These are phyloP conservation scores for Cyrtonyx montezumae DNA, from an alignment of 2,113 vertebrate species.

Conservation along the genomic window DNA sequence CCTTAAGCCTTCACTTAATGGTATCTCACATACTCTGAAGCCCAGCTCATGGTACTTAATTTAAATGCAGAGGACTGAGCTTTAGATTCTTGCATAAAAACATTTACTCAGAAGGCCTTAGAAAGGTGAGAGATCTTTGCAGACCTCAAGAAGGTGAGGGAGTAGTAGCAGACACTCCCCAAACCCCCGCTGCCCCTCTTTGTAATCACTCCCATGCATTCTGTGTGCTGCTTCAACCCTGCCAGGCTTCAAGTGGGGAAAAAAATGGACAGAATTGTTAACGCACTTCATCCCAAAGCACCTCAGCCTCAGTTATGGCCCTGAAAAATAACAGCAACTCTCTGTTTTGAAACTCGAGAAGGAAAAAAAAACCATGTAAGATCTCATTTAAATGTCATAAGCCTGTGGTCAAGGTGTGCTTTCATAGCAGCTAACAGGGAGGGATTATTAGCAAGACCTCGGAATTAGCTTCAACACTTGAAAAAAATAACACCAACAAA, in stretches of 20 bases:
- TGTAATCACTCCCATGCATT: neutral
- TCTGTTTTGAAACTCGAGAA: neutral
- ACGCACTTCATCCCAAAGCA: neutral
- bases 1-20: conserved; percentile 28
- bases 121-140: neutral
- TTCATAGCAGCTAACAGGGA: neutral
- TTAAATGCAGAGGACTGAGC: neutral
- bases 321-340: neutral
- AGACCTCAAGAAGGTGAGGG: neutral
- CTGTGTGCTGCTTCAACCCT: neutral
- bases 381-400: neutral
- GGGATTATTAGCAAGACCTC: neutral
- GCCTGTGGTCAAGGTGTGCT: neutral
- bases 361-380: neutral
- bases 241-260: neutral
- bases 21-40: neutral
- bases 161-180: neutral
- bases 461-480: neutral
- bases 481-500: neutral
- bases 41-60: neutral
- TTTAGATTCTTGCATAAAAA: neutral
- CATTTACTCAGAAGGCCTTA: neutral
- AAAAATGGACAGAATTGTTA: neutral
- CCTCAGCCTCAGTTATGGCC: neutral
- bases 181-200: neutral